Base-by-base conservation (phyloP, 1,140 invertebrate species). In the Hestina assimilis region DNA sequence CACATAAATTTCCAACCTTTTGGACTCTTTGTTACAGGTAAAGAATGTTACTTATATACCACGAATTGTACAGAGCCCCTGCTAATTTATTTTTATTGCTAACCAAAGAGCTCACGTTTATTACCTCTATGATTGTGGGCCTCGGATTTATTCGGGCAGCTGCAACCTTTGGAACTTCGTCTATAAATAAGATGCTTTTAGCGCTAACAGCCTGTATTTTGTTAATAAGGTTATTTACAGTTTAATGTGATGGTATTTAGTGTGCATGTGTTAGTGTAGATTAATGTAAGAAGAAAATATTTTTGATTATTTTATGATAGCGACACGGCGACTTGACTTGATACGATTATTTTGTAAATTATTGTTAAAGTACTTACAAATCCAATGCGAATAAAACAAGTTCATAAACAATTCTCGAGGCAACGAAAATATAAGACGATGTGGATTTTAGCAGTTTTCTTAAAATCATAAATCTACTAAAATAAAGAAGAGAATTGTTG, bases 51-150 rank as follows among this genome's bases (percentile, higher is more conserved):
- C 40, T 42, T 53, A 31, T 53, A 42, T 43, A 28, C 31, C 28
- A n/a, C 24, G 15, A 40, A n/a, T 26, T 8, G 11, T 31, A 55
- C 35, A 45, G 28, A 33, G 23, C 43, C 47, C 55, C 15, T 38
- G 45, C 46, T 76, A 73, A 76, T 76, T 73, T 73, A 76, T 72
- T 72, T 75, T 76, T 76, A 73, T 76, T 63, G 71, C 62, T 63
- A 38, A 59, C 54, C 64, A 64, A 65, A 63, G 62, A 66, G 51
- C 57, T 48, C 42, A 50, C 59, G 66, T 74, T 72, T 75, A 75
- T 69, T 69, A 64, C 71, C 69, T 63, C 59, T 63, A 67, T 66
- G 71, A 61, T 35, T 59, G 50, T 29, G 46, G 33, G 51, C 12
- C 63, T 60, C 23, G 50, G 69, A 75, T 75, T 75, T 75, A 75